A percentile compares a stretch with the other conserved stretches of the same genome.
These are phyloP conservation scores for Tragelaphus strepsiceros DNA, from an alignment of 2,113 vertebrate genomes.

Conservation along the genomic window DNA sequence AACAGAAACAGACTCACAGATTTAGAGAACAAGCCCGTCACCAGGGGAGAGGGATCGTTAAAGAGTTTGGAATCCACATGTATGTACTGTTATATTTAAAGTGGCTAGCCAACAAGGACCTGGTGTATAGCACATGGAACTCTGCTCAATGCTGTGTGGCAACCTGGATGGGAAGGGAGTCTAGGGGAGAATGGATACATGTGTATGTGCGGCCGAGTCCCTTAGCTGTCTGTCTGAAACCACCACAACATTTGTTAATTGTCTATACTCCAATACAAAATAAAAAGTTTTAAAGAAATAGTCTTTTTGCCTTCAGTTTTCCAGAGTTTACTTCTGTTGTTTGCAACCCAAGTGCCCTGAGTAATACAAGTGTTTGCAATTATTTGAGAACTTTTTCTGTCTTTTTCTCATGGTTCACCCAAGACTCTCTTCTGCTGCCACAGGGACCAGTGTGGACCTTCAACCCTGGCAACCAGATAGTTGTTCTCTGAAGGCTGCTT, in stretches of 20 bases:
- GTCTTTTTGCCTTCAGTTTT: neutral
- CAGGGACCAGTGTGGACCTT: neutral
- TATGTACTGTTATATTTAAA: neutral
- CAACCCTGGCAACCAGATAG: neutral
- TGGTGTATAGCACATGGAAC: neutral
- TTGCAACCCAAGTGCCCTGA: neutral
- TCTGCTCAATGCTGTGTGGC: neutral
- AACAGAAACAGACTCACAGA: neutral
- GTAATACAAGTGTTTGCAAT: neutral
- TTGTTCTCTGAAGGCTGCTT: neutral
- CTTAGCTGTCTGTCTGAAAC: neutral
- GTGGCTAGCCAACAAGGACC: neutral
- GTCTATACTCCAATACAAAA: neutral
- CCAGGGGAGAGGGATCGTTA: neutral
- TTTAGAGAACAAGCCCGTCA: neutral
- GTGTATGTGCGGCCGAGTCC: neutral
- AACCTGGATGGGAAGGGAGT: neutral
- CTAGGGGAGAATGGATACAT: neutral
- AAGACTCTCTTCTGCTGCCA: neutral
- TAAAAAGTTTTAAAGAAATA: neutral
- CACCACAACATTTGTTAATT: neutral
- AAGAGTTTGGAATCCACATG: neutral
- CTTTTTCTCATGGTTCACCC: neutral
- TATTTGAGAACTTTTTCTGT: neutral
- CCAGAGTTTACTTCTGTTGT: neutral